These are phyloP conservation scores for Boulengeromyrus knoepffleri DNA, from an alignment of 2,113 vertebrate species.

Conservation along the genomic window DNA sequence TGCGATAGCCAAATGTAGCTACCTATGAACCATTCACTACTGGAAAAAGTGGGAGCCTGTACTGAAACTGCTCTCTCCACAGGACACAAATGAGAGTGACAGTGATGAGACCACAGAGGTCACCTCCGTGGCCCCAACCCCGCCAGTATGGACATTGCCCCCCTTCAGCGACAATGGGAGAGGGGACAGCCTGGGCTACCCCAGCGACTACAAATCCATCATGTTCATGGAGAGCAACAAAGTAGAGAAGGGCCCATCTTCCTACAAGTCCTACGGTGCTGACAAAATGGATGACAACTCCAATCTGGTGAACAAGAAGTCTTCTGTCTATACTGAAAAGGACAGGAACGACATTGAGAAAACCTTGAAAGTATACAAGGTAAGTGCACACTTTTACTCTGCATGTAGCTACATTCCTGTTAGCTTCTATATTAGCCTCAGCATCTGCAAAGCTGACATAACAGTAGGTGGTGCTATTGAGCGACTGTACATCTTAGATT, in stretches of 20 bases:
- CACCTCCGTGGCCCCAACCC: slow-evolving; percentile 27
- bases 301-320: slow-evolving; percentile 46
- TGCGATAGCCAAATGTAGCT: not conserved
- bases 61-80: slow-evolving; percentile 7
- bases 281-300: slow-evolving; percentile 34
- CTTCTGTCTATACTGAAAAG: slow-evolving; percentile 30
- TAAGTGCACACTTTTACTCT: slow-evolving; percentile 20
- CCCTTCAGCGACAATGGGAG: slow-evolving; percentile 41
- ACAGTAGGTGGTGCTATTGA: not conserved
- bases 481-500: not conserved
- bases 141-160: slow-evolving; percentile 39
- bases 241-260: slow-evolving; percentile 42
- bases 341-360: slow-evolving; percentile 57
- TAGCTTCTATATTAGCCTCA: not conserved
- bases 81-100: slow-evolving; percentile 53
- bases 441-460: not conserved
- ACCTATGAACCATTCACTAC: not conserved
- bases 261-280: slow-evolving; percentile 55
- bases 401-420: not conserved
- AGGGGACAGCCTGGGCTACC: slow-evolving; percentile 57
- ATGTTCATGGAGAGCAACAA: slow-evolving; percentile 52
- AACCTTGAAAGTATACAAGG: slow-evolving; percentile 55
- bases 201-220: slow-evolving; percentile 54
- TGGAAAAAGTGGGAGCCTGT: not conserved
- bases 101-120: slow-evolving; percentile 46